phyloP scores from a whole-genome alignment of 2,113 vertebrate species.

The Gorsachius goisagi region DNA sequence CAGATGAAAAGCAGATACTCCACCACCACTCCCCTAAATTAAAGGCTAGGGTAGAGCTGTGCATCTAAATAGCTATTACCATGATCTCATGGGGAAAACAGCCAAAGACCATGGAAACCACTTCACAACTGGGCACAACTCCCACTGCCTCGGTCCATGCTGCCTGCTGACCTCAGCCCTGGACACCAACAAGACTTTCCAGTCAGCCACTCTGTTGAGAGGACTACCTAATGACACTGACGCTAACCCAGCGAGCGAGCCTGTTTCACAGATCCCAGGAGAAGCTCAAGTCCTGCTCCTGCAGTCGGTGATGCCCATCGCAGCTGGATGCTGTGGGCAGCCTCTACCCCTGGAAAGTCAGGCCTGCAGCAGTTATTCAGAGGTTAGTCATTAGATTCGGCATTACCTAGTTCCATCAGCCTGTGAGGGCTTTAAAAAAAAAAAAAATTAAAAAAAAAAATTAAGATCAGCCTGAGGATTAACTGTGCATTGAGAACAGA shows the following conservation, averaged over 20 bases:
- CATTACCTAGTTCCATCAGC: not conserved
- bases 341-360: not conserved
- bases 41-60: not conserved
- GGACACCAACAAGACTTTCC: not conserved
- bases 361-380: not conserved
- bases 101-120: slow-evolving; percentile 51
- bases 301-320: not conserved
- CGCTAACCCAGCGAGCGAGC: not conserved
- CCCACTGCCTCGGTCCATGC: not conserved
- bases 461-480: not conserved
- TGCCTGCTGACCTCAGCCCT: slow-evolving; percentile 9
- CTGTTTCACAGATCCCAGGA: not conserved
- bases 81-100: slow-evolving; percentile 57
- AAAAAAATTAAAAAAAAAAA: not conserved
- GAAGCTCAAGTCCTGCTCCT: not conserved
- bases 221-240: not conserved
- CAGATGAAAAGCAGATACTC: not conserved
- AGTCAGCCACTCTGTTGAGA: not conserved
- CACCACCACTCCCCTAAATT: slow-evolving; percentile 23
- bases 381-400: not conserved
- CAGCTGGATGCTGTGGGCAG: not conserved
- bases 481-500: not conserved
- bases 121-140: not conserved
- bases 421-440: not conserved
- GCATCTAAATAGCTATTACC: slow-evolving; percentile 15